Conservation (phyloP, 2,113 vertebrate species). For the Thryonomys swinderianus region DNA sequence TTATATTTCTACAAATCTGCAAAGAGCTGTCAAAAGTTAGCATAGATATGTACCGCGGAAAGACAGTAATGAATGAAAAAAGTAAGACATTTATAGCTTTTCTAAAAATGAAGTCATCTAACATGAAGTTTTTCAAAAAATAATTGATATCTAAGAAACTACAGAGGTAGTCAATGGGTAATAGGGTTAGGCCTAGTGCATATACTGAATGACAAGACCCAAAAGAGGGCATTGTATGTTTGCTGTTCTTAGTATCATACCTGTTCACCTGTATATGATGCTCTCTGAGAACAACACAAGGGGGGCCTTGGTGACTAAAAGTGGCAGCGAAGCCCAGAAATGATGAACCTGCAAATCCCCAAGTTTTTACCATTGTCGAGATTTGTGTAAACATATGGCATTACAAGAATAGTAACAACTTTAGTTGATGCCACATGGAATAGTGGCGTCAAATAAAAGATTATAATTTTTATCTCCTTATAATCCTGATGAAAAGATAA, state of each 20-base stretch:
- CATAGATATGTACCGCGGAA: constrained; percentile 77
- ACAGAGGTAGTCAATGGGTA: constrained; percentile 21
- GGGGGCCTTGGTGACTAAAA: background rate
- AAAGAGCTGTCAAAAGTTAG: constrained; percentile 82
- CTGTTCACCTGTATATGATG: background rate
- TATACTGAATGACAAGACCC: fast-evolving
- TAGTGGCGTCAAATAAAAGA: background rate
- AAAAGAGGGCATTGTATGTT: background rate
- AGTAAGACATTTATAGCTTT: constrained; percentile 42
- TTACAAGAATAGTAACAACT: background rate
- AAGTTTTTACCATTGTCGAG: background rate
- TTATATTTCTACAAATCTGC: constrained; percentile 77
- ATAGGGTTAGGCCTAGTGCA: constrained; percentile 55
- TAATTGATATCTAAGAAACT: constrained; percentile 16
- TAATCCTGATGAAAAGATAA: background rate
- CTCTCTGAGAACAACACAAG: background rate
- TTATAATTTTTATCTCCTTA: background rate
- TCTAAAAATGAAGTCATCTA: constrained; percentile 60
- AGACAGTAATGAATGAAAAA: constrained; percentile 51
- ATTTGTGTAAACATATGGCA: background rate
- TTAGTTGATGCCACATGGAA: background rate
- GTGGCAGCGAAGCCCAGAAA: background rate
- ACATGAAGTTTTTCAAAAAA: constrained; percentile 17
- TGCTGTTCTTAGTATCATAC: background rate
- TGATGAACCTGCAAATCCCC: background rate